Evolutionary conservation across 30 jellyfish, hydroid and myxozoan genomes (phyloP), one percentile per base, ranked within the genome.

Genomic region (Hydractinia echinata): DNA sequence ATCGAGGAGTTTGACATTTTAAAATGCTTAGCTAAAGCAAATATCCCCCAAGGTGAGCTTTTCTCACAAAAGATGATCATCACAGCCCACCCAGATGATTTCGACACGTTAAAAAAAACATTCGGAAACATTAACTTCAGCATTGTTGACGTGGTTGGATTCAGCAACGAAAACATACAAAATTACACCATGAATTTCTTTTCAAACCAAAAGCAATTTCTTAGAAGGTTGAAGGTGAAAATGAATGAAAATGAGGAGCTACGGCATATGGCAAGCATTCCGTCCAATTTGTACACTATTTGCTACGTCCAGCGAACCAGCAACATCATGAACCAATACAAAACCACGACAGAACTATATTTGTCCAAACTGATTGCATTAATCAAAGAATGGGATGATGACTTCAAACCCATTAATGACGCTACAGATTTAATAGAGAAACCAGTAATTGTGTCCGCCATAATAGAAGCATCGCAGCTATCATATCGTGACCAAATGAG

Each of bases 121-220:
- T 20, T 71, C 60, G 53, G 13, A 50, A 30, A 71, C 39, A 50
- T 71, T 30, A 71, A 71, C 16, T 71, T 71, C 3, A 71, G 13
- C 61, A 71, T n/a, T 20, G 66, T 71, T 20, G 55, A 71, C 13
- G 39, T 71, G 61, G 61, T 71, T 71, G 81, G 81, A 6, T 71
- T 71, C 61, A 71, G 55, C 51, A 50, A 71, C 60, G 61, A 71
- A 30, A 52, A 30, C n/a, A 50, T 71, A 7, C 60, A 30, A n/a
- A 71, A 55, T 9, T 71, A 71, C 81, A 71, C 51, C 9, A 19
- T 60, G 10, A 48, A 71, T 15, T 71, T 19, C 58, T 71, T 30
- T 50, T 52, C n/a, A 20, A 71, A 71, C 53, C 81, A 50, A 7
- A 71, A 71, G 51, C 55, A 20, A 8, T 60, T 19, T 20, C 39